Evolutionary conservation across 2,797 vertebrate species (phyloP).

Genomic region (Onychomys arenicola): DNA sequence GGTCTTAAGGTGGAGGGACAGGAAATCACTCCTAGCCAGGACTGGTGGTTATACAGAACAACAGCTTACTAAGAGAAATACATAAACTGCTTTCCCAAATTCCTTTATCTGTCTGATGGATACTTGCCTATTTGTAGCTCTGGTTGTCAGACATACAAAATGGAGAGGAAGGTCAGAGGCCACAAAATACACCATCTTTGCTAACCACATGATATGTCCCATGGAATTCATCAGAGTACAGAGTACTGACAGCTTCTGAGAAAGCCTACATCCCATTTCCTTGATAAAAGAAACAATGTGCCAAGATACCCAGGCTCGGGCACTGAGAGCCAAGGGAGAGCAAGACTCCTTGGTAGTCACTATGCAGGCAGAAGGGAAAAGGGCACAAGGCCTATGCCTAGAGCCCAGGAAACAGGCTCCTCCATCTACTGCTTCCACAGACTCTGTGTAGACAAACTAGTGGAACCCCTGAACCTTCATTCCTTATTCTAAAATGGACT

Average conservation of each 20-base stretch:
- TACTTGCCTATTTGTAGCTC: not conserved
- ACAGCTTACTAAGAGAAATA: not conserved
- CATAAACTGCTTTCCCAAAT: not conserved
- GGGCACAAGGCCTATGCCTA: accelerated
- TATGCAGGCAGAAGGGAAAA: accelerated
- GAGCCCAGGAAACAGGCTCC: not conserved
- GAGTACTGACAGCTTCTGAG: not conserved
- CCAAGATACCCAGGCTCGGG: not conserved
- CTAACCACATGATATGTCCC: not conserved
- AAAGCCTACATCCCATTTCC: not conserved
- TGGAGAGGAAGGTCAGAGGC: not conserved
- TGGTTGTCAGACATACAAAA: not conserved
- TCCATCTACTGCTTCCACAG: not conserved
- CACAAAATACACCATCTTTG: too few species aligned
- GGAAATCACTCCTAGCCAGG: not conserved
- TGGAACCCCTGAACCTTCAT: not conserved
- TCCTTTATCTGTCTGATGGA: not conserved
- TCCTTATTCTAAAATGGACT: not conserved
- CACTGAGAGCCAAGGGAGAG: not conserved
- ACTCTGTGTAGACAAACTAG: not conserved
- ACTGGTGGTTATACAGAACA: not conserved
- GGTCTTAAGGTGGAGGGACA: not conserved
- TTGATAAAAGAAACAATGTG: not conserved
- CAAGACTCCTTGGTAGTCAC: not conserved
- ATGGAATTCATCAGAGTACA: too few species aligned